phyloP scores from a whole-genome alignment of 2,888 invertebrate genomes.

The Nysson spinosus region DNA sequence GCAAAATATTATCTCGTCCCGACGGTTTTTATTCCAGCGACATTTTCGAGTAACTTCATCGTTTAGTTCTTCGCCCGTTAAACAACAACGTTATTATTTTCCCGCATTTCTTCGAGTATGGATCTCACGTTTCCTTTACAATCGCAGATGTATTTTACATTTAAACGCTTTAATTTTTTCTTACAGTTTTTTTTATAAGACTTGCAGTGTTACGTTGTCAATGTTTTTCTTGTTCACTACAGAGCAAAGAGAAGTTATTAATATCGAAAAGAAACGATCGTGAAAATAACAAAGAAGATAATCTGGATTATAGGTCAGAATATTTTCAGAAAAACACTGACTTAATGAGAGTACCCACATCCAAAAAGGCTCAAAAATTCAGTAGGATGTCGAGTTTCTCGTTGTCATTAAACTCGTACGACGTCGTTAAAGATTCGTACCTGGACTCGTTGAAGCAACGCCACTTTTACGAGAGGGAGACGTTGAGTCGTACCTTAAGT shows the following conservation, averaged over 20 bases:
- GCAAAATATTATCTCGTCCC: neutral
- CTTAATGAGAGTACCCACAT: neutral
- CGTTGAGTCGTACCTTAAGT: slow-evolving; percentile 55
- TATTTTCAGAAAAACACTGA: neutral
- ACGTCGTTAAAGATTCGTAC: slow-evolving; percentile 45
- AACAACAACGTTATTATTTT: neutral
- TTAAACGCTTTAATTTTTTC: too few species aligned
- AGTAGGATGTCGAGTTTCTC: slow-evolving; percentile 13
- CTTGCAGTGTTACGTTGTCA: too few species aligned
- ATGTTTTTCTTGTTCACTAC: too few species aligned
- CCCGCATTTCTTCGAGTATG: too few species aligned
- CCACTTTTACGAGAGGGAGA: slow-evolving; percentile 62
- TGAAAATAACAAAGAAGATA: too few species aligned
- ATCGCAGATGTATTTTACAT: too few species aligned
- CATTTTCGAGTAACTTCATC: neutral
- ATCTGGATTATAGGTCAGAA: neutral
- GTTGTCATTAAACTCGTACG: slow-evolving; percentile 33
- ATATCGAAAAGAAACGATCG: neutral
- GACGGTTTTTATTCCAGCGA: neutral
- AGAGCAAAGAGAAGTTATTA: too few species aligned
- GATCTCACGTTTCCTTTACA: too few species aligned
- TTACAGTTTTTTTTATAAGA: too few species aligned
- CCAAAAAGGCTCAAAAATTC: slow-evolving; percentile 16
- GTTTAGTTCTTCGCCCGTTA: neutral
- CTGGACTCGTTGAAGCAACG: slow-evolving; percentile 57